Base-by-base conservation (phyloP, 2,888 invertebrate species). In the Petrolisthes manimaculis region DNA sequence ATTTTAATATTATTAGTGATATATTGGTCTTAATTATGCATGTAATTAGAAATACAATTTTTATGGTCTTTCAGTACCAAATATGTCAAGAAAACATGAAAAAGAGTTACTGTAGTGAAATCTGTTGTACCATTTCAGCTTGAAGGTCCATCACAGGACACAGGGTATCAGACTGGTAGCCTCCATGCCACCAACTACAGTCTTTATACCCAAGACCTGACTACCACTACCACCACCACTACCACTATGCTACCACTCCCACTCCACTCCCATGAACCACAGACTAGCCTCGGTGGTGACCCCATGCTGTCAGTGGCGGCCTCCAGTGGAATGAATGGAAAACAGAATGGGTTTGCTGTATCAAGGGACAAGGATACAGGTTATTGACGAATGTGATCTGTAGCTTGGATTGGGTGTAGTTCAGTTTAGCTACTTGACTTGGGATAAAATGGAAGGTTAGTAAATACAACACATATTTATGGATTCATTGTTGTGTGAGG, bases 161-260 rank as follows among this genome's bases (percentile, higher is more conserved):
- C 87, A 21, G 87, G 87, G 5, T 87, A 87, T 24, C 83, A 79
- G 53, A 87, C 87, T 1, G 83, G 56, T 54, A 87, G 87, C n/a
- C 24, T 78, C 56, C 86, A 82, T 55, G 18, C 74, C 56, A 86
- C 85, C 21, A 86, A 86, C 55, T 86, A 80, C 80, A 86, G 71
- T 53, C 61, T 86, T 8, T 82, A 61, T 55, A 82, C 18, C 71
- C 74, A 56, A 55, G 84, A 75, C 61, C 54, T 56, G 37, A 37
- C 75, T 14, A 6, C 55, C 55, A 75, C 24, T 56, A 12, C 77
- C 61, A 61, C 61, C 61, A 2, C 61, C 12, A 18, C 18, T 61
- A 9, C 61, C 61, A 61, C 61, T 18, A 12, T 61, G 61, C 3
- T 61, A 3, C 9, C 61, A 5, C 75, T 6, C n/a, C 24, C 77